Conservation (phyloP, 35 echinoderm and acorn worm genomes). For the Diadema setosum region DNA sequence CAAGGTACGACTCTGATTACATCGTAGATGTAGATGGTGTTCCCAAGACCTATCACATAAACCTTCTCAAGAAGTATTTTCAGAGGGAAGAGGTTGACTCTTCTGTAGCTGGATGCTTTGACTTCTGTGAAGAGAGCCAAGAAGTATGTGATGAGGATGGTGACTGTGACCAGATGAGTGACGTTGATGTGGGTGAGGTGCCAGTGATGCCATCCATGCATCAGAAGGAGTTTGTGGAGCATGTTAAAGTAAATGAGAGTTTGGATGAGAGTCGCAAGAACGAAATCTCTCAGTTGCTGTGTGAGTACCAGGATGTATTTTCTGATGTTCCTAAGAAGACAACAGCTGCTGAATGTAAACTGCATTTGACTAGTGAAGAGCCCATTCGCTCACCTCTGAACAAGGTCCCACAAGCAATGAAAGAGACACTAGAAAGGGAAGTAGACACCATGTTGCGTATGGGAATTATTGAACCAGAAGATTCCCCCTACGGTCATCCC, state of each 20-base stretch:
- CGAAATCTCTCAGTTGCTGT: background rate
- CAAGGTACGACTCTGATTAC: too few relatives aligned
- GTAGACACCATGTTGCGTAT: constrained; percentile 27
- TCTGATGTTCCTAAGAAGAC: background rate
- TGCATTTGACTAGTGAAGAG: background rate
- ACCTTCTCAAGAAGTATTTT: too few relatives aligned
- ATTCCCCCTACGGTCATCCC: constrained; percentile 9
- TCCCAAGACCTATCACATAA: too few relatives aligned
- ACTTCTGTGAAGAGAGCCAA: too few relatives aligned
- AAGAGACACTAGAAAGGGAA: background rate
- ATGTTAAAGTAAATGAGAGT: background rate
- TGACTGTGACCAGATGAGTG: too few relatives aligned
- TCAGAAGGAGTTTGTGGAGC: background rate
- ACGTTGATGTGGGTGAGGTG: too few relatives aligned
- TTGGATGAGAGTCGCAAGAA: background rate
- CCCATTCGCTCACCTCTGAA: background rate
- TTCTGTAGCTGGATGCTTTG: too few relatives aligned
- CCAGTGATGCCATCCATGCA: background rate
- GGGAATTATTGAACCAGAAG: constrained; percentile 13
- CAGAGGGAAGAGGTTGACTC: too few relatives aligned
- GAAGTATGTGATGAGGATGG: too few relatives aligned
- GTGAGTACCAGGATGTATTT: background rate
- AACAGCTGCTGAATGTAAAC: background rate
- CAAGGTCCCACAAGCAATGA: background rate
- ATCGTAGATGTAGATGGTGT: too few relatives aligned